Base-by-base conservation (phyloP, 1,140 invertebrate genomes). In the Lepidurus apus region DNA sequence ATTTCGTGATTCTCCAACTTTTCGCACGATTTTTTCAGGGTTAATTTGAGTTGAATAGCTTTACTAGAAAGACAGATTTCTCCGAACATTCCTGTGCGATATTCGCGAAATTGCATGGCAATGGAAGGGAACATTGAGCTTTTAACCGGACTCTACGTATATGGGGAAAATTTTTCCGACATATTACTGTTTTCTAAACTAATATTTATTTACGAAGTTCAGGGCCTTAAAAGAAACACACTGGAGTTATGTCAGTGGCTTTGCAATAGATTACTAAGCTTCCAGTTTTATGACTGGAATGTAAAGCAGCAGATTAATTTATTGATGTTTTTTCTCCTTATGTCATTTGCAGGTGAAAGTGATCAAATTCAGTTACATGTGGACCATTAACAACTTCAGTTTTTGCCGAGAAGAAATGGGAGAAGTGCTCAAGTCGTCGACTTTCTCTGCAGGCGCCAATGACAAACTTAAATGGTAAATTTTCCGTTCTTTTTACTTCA, bases 381-480 rank as follows among this genome's bases (percentile, higher is more conserved):
- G 98, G 98, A 99, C 97, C 84, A 99, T 99, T 89, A 99, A 98
- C 87, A 99, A 99, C 90, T 99, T 99, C 88, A 98, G 96, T 89
- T 99, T 99, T 88, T 97, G 95, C 87, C 92, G 95, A 81, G 97
- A 99, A 88, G 97, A 99, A 89, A 98, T 99, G 97, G 97, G 97
- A 82, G 97, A 99, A 89, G 97, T 99, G 80, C 90, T 99, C 83
- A 99, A 99, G 89, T 98, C 96, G 86, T 99, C 97, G 81, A 98
- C 97, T 81, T 99, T 99, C 88, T 98, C 97, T 78, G 97, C 97
- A 76, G 97, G 97, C 85, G 94, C 95, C 85, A 99, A 98, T 89
- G 97, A 99, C 86, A 99, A 99, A 91, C 89, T 99, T 82, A 99
- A 98, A 91, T 99, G 98, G 97, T 95, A 87, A 89, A 88, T 85